Base-by-base conservation (phyloP, 2,888 invertebrate species). In the Stenodera caucasica region DNA sequence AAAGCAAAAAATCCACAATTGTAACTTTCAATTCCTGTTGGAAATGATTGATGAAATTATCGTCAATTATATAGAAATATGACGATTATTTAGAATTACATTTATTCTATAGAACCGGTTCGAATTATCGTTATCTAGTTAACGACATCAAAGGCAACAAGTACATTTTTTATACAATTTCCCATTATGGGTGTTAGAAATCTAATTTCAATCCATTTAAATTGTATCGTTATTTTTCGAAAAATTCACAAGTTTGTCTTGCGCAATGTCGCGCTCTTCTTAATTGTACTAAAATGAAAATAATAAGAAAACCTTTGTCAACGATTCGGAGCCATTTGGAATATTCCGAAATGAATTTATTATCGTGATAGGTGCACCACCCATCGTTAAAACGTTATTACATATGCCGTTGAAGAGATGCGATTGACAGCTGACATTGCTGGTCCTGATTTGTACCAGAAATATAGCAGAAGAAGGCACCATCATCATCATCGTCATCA, bases 361-460 rank as follows among this genome's bases (percentile, higher is more conserved):
- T 53, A 49, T 55, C 53, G 55, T 32, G 50, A 18, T 55, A 61
- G 61, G 61, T 61, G 52, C 55, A 57, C 57, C 53, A 45, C 55
- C 57, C 57, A 57, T 57, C 53, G 57, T 53, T 55, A 53, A 58
- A 45, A 55, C 58, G 61, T 58, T 3, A 5, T 40, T 18, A 62
- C 68, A 64, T 70, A 70, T 69, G 70, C 68, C 63, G 66, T 61
- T 67, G 70, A 69, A 70, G 67, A 70, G 57, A 71, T 70, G 71
- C 67, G 56, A 67, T 64, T 69, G 67, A 65, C 63, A 67, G 67
- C 62, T 66, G 61, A 61, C 61, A 58, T 60, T 61, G 58, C 64
- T 66, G 66, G 66, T 67, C 60, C 66, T 60, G 61, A 67, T 62
- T 61, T 61, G 65, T 61, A 65, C 59, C 64, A 60, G 40, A 32